These are phyloP conservation scores for Callosobruchus maculatus DNA, from an alignment of 2,888 invertebrate species.

Conservation along the genomic window DNA sequence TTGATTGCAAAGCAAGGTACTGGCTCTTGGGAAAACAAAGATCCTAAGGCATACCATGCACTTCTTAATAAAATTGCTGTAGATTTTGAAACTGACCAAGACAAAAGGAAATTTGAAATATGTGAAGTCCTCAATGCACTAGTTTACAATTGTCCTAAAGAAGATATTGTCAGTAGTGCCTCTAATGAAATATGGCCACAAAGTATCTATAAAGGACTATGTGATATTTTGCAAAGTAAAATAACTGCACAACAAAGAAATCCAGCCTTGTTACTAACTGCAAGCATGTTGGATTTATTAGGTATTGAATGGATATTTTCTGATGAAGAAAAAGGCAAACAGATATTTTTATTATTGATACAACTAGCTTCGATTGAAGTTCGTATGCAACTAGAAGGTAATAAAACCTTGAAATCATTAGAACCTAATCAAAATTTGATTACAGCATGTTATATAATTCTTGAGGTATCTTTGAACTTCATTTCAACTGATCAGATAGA, in stretches of 20 bases:
- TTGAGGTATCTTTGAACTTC: slow-evolving; percentile 75
- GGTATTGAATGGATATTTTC: slow-evolving; percentile 82
- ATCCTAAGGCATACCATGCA: slow-evolving; percentile 76
- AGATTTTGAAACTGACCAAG: slow-evolving; percentile 86
- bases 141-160: slow-evolving; percentile 68
- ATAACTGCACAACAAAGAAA: slow-evolving; percentile 85
- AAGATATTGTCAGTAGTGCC: slow-evolving; percentile 60
- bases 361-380: slow-evolving; percentile 90
- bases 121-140: slow-evolving; percentile 76
- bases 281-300: slow-evolving; percentile 73
- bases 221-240: slow-evolving; percentile 81
- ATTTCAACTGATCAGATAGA: slow-evolving; percentile 79
- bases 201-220: slow-evolving; percentile 76
- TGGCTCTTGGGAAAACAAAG: slow-evolving; percentile 70
- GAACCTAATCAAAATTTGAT: slow-evolving; percentile 72
- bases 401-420: slow-evolving; percentile 72
- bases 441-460: slow-evolving; percentile 77
- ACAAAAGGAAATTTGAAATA: slow-evolving; percentile 84
- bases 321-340: slow-evolving; percentile 75
- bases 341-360: slow-evolving; percentile 76
- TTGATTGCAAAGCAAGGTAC: slow-evolving; percentile 70
- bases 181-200: slow-evolving; percentile 77
- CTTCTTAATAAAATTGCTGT: slow-evolving; percentile 78
- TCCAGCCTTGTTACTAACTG: slow-evolving; percentile 79
- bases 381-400: slow-evolving; percentile 86